These are phyloP conservation scores for Vanessa tameamea DNA, from an alignment of 1,140 invertebrate genomes.

Conservation along the genomic window DNA sequence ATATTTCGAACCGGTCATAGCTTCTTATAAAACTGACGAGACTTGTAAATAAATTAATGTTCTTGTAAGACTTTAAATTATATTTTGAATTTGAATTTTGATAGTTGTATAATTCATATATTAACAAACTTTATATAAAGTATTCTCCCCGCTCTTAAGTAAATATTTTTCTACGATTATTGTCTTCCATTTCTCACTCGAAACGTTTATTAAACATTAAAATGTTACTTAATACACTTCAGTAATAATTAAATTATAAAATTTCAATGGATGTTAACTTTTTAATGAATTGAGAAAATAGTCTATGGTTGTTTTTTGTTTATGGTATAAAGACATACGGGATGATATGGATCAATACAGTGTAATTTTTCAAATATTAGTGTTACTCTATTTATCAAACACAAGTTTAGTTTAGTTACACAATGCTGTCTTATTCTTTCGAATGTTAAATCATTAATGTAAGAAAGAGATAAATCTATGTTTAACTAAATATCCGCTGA, in stretches of 20 bases:
- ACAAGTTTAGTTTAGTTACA: no score
- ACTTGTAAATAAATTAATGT: no score
- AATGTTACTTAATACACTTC: not conserved
- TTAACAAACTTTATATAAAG: not conserved
- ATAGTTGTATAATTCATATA: no score
- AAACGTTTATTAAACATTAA: not conserved
- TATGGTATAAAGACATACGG: slow-evolving; percentile 4
- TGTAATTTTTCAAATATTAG: not conserved
- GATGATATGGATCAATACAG: slow-evolving; percentile 1
- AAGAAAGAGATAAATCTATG: no score
- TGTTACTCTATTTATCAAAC: not conserved
- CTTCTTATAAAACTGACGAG: no score
- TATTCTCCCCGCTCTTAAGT: not conserved
- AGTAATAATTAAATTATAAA: no score
- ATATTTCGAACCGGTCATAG: no score
- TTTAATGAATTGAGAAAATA: not conserved
- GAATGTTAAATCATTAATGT: no score
- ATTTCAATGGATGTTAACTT: not conserved
- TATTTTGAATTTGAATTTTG: no score
- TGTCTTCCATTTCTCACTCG: slow-evolving; percentile 8
- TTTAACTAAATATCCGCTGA: no score
- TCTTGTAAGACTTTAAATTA: no score
- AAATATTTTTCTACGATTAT: slow-evolving; percentile 12
- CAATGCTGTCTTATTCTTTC: no score
- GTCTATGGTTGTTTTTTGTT: slow-evolving; percentile 1